Evolutionary conservation across 2,113 vertebrate genomes (phyloP), one percentile per base, ranked within the genome.

Genomic region (Nematolebias whitei): DNA sequence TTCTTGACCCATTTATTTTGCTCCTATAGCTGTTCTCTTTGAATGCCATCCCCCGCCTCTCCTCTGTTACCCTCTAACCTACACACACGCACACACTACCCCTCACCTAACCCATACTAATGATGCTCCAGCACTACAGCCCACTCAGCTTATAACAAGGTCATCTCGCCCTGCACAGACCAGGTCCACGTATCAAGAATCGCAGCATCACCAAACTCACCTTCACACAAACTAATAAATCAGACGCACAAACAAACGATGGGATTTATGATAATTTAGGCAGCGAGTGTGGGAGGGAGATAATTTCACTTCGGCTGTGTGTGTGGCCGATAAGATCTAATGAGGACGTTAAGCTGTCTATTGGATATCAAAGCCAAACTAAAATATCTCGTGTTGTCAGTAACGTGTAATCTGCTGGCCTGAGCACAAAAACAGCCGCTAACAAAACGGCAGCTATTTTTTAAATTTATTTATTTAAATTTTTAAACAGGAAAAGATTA

Each of bases 61-160:
- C 41, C 41, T 52, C 71, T 67, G 55, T 77, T 71, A 76, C 56
- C 51, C 69, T 63, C 68, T 71, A 66, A 59, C 73, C 65, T 61
- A 54, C 35, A 41, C 45, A 48, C 61, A 51, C 69, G 43, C 70
- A 61, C 71, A 62, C 50, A 43, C 32, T 35, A 35, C 49, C 76
- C 73, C 83, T 74, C 78, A 72, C 83, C 85, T 71, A 80, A 83
- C 75, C 85, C 86, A 89, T 90, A 86, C 88, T 87, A 90, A 92
- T 88, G 87, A 86, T 67, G 79, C 54, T 73, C 86, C 76, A 43
- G 71, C 72, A 77, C 76, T 73, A 75, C 58, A 77, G 82, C 68
- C 79, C 74, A 75, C 79, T 91, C 88, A 85, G 84, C 87, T 83
- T 71, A 74, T 72, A 78, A 81, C 89, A 92, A 92, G 89, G 91